Percentiles rank a stretch among this genome's conserved stretches.
Conservation (phyloP, 2,113 vertebrate genomes). For the Engystomops pustulosus region DNA sequence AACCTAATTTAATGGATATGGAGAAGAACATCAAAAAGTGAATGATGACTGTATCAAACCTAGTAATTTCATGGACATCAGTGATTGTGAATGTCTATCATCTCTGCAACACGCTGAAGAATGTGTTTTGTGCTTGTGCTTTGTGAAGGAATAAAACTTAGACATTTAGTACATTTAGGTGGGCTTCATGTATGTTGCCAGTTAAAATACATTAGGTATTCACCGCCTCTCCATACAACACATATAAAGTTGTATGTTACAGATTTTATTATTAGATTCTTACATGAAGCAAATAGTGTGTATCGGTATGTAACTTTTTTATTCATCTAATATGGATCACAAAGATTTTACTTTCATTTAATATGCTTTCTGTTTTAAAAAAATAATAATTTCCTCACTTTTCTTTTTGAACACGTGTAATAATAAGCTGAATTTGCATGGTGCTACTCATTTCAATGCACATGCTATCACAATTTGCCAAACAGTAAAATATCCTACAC, state of each 20-base stretch:
- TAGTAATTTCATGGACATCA: not conserved
- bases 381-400: not conserved
- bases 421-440: conserved; percentile 8
- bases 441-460: conserved; percentile 19
- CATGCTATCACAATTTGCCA: conserved; percentile 44
- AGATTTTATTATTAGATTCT: not conserved
- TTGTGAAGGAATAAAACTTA: too few relatives aligned
- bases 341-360: not conserved
- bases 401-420: not conserved
- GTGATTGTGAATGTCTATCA: too few relatives aligned
- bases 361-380: conserved; percentile 5
- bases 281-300: not conserved
- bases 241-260: not conserved
- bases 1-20: not conserved
- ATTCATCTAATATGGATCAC: not conserved
- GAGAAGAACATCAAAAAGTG: not conserved
- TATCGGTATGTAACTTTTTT: not conserved
- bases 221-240: not conserved
- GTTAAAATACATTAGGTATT: not conserved
- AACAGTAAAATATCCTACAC: conserved; percentile 42
- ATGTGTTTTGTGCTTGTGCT: too few relatives aligned
- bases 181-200: not conserved
- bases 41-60: not conserved
- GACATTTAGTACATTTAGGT: not conserved
- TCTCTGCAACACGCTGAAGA: too few relatives aligned